Evolutionary conservation across 2,113 vertebrate genomes (phyloP), one percentile per base, ranked within the genome.

Genomic region (Prionailurus bengalensis): DNA sequence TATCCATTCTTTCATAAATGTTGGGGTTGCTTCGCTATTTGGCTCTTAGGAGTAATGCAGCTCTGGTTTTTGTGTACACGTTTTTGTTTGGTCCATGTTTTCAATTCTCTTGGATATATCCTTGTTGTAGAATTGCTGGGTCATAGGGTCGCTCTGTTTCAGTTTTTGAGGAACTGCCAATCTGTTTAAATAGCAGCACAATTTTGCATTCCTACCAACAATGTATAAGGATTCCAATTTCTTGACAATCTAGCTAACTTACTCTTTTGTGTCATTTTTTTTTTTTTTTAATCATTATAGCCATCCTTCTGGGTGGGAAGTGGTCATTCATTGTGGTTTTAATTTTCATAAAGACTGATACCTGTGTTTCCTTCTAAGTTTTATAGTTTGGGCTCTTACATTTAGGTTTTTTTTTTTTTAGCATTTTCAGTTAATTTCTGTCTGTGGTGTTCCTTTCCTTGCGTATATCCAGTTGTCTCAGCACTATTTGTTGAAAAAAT

Each of bases 321-420:
- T 83, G 33, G 51, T 89, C 42, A 42, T 39, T 80, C n/a, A 78
- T 58, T 58, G 31, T 68, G 91, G 45, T 76, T 74, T 83, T 89
- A 83, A 19, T 96, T 84, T 89, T 92, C 19, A 10, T 68, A 61
- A 68, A 88, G 82, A 82, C 70, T 68, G 65, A 81, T 17, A 81
- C 11, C 3, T 85, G 0, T 83, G 17, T 79, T 95, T 89, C 31
- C 78, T 88, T 88, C 29, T 71, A 63, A 73, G 76, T 70, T 82
- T 36, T 74, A n/a, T 45, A 31, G 17, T 71, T 85, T 91, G 11
- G 14, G 10, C 39, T 93, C 13, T 87, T 94, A 65, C 1, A 19
- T 76, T 66, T 79, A 51, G 48, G 53, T 7, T 42, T 45, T 45
- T 19, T 80, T n/a, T n/a, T 15, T 65, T 73, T 73, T 45, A 48